These are phyloP conservation scores for Cylloceria caligata DNA, from an alignment of 2,888 invertebrate species.

Conservation along the genomic window DNA sequence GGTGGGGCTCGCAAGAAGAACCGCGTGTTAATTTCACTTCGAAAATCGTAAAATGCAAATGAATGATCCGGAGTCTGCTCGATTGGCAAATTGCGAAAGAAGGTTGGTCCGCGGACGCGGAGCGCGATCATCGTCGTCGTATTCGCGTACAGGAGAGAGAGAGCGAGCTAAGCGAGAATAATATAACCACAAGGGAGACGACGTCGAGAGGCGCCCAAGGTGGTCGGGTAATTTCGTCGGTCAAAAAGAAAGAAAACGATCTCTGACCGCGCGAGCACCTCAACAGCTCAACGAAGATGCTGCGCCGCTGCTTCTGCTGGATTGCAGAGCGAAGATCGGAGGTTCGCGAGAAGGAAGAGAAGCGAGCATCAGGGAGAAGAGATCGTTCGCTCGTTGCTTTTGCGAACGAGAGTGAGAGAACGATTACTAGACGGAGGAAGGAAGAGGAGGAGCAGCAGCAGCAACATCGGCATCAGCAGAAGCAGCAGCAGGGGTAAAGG, in stretches of 20 bases:
- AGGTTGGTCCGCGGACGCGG: conserved; percentile 70
- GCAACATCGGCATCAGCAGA: conserved; percentile 7
- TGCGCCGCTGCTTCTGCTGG: conserved; percentile 50
- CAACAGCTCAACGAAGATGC: conserved; percentile 59
- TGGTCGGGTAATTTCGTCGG: conserved; percentile 84
- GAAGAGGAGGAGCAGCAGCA: conserved; percentile 38
- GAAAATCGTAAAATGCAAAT: conserved; percentile 84
- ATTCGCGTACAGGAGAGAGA: conserved; percentile 65
- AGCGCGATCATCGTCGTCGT: conserved; percentile 1
- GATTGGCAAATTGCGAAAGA: conserved; percentile 83
- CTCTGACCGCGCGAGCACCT: conserved; percentile 63
- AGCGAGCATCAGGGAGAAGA: conserved; percentile 25
- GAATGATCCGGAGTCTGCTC: conserved; percentile 74
- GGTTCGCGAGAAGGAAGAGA: too few relatives aligned
- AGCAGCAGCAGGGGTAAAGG: conserved; percentile 39
- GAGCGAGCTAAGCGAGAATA: conserved; percentile 57
- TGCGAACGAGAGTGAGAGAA: conserved; percentile 61
- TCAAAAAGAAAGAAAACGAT: conserved; percentile 74
- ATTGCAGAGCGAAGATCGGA: conserved; percentile 46
- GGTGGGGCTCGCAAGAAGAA: conserved; percentile 42
- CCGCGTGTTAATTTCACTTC: conserved; percentile 80
- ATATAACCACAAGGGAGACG: conserved; percentile 64
- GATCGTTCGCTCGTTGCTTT: conserved; percentile 51
- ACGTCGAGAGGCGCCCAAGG: conserved; percentile 82
- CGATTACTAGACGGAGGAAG: conserved; percentile 46